Evolutionary conservation across 2,113 vertebrate species (phyloP).

Genomic region (Lota lota): DNA sequence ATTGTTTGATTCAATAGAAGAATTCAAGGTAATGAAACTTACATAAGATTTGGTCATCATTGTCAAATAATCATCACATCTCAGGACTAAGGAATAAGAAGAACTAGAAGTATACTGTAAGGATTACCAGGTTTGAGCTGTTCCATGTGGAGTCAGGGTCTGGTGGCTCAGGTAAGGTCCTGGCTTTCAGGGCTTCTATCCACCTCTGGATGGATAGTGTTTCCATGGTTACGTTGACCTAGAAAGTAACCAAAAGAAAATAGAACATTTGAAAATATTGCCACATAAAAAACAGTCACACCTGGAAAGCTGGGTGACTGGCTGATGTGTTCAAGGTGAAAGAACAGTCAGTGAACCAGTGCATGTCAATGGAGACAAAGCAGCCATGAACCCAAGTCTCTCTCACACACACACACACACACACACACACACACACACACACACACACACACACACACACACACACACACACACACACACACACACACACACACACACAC

Average conservation of each 20-base stretch:
- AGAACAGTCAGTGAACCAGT: too few species aligned
- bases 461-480: background rate
- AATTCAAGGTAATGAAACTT: too few species aligned
- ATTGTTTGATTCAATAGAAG: too few species aligned
- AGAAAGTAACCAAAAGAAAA: background rate
- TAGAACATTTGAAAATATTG: background rate
- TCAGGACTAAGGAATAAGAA: too few species aligned
- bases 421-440: background rate
- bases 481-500: background rate
- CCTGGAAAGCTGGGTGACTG: background rate
- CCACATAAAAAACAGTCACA: too few species aligned
- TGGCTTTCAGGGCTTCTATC: constrained; percentile 27
- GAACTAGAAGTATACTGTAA: too few species aligned
- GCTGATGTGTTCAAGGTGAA: too few species aligned
- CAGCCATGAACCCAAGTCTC: too few species aligned
- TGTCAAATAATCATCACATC: too few species aligned
- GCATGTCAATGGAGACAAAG: too few species aligned
- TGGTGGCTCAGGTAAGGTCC: constrained; percentile 46
- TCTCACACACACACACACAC: constrained; percentile 6
- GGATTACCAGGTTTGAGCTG: background rate
- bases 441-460: background rate
- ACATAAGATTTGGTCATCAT: too few species aligned
- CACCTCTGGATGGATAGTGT: constrained; percentile 11
- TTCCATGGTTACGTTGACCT: constrained; percentile 36
- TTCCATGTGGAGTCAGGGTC: constrained; percentile 21